These are phyloP conservation scores for Saturnia pavonia DNA, from an alignment of 2,888 invertebrate genomes.

Conservation along the genomic window DNA sequence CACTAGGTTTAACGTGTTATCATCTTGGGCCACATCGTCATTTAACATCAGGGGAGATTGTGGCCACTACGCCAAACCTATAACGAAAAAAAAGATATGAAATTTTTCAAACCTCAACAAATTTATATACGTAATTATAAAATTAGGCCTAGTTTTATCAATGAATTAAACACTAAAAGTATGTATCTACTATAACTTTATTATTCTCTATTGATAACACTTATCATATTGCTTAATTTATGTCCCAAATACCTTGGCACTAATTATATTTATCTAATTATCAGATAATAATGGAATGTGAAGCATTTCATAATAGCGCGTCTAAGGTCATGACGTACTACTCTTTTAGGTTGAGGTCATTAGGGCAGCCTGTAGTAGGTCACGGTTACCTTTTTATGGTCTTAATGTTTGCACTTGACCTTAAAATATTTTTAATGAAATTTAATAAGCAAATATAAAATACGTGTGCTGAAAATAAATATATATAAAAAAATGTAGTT, in stretches of 20 bases:
- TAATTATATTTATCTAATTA: constrained; percentile 16
- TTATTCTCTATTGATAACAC: background rate
- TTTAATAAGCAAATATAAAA: background rate
- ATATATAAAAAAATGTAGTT: no score
- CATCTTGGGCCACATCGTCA: no score
- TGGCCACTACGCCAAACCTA: no score
- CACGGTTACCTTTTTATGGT: background rate
- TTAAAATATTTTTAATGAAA: background rate
- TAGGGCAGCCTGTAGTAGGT: background rate
- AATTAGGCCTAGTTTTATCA: constrained; percentile 1
- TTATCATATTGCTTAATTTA: constrained; percentile 20
- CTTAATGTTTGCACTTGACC: background rate
- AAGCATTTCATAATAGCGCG: constrained; percentile 7
- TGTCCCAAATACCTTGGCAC: constrained; percentile 35
- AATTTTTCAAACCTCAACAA: background rate
- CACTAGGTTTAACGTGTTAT: no score
- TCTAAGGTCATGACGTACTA: constrained; percentile 7
- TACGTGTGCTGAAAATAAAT: background rate
- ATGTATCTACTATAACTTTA: background rate
- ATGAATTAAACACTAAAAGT: background rate
- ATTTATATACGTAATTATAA: background rate
- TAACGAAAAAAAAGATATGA: background rate
- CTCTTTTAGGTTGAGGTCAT: constrained; percentile 10
- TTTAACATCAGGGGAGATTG: no score
- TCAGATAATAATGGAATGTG: constrained; percentile 21